Conservation (phyloP, 2,797 vertebrate species). For the Sylvilagus floridanus region DNA sequence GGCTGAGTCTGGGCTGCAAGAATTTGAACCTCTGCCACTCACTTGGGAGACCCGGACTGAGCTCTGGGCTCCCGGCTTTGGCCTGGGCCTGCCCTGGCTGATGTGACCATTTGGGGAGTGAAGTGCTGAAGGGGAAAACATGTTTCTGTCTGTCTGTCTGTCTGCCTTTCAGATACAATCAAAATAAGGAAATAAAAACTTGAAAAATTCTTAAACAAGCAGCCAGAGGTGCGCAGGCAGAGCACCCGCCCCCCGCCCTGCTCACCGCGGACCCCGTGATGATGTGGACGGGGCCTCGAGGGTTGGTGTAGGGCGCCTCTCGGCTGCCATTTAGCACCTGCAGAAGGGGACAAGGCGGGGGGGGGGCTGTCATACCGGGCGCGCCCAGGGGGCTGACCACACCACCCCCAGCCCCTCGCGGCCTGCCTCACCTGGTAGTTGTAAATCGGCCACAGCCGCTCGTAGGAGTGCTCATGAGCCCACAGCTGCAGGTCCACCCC, state of each 20-base stretch:
- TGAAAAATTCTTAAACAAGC: too few relatives aligned
- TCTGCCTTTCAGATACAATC: too few relatives aligned
- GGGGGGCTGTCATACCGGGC: accelerated
- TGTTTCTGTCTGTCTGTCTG: too few relatives aligned
- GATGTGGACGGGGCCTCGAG: conserved; percentile 93
- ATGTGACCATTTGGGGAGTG: too few relatives aligned
- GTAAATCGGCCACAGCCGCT: conserved; percentile 94
- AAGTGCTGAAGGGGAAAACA: too few relatives aligned
- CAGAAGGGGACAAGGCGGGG: neutral
- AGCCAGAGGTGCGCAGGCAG: neutral
- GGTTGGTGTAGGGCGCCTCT: conserved; percentile 92
- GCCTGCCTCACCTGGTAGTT: conserved; percentile 89
- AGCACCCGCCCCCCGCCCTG: neutral
- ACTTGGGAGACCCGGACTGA: too few relatives aligned
- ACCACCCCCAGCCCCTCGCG: accelerated
- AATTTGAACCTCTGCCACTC: too few relatives aligned
- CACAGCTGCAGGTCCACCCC: conserved; percentile 94
- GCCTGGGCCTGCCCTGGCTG: too few relatives aligned
- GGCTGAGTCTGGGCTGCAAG: too few relatives aligned
- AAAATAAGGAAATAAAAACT: too few relatives aligned
- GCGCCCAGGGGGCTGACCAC: accelerated
- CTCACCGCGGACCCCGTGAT: conserved; percentile 95
- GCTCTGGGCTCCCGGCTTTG: too few relatives aligned
- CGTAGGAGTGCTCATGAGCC: conserved; percentile 95
- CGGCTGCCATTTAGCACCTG: conserved; percentile 93